Evolutionary conservation across 2,113 vertebrate genomes (phyloP).

Genomic region (Ptilonorhynchus violaceus): DNA sequence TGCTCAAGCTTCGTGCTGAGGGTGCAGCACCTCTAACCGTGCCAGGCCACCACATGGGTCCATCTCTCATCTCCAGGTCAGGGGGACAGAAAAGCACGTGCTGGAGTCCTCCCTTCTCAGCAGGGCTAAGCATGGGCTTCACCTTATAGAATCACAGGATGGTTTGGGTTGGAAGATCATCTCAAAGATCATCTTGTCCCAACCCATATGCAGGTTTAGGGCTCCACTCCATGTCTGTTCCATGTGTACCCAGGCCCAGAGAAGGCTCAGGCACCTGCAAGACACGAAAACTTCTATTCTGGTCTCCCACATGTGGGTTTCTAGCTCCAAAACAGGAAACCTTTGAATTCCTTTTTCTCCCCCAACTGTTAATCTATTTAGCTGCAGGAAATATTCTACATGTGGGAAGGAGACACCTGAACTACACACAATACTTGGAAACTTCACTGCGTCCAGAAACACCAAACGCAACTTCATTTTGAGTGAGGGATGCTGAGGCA

Average conservation of each 20-base stretch:
- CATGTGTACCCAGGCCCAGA: neutral
- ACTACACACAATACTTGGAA: neutral
- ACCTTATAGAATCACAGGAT: neutral
- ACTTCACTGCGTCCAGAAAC: neutral
- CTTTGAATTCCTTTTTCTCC: neutral
- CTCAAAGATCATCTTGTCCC: neutral
- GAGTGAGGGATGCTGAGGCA: neutral
- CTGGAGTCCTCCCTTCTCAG: neutral
- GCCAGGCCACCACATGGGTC: neutral
- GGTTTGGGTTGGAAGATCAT: neutral
- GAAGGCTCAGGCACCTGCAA: neutral
- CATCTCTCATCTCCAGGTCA: neutral
- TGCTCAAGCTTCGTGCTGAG: neutral
- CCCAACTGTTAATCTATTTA: neutral
- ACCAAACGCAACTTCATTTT: neutral
- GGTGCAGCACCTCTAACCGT: neutral
- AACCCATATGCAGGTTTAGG: neutral
- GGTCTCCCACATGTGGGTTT: neutral
- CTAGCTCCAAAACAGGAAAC: slow-evolving; percentile 29
- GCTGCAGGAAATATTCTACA: neutral
- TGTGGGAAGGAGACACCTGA: neutral
- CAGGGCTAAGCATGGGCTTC: neutral
- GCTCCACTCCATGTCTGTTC: neutral
- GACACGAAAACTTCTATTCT: neutral
- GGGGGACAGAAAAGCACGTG: neutral